These are phyloP conservation scores for Omphaloscelis lunosa DNA, from an alignment of 2,888 invertebrate species.

Conservation along the genomic window DNA sequence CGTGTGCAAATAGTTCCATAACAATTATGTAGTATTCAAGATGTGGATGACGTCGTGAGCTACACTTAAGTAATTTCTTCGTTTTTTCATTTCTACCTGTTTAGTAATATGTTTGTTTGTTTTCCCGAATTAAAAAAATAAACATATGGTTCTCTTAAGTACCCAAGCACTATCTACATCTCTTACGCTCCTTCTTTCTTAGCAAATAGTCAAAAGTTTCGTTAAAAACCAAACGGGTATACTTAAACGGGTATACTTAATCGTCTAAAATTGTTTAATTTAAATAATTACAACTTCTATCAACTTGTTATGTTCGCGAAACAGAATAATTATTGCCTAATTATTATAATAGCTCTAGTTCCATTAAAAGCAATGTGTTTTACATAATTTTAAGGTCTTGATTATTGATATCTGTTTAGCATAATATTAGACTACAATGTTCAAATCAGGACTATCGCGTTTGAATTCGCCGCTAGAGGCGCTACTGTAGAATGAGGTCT, in stretches of 20 bases:
- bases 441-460: too few species aligned
- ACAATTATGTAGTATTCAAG: too few species aligned
- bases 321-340: conserved; percentile 44
- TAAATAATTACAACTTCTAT: conserved; percentile 43
- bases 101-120: too few species aligned
- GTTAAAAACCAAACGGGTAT: background rate
- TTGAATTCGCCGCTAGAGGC: too few species aligned
- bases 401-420: too few species aligned
- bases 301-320: conserved; percentile 31
- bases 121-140: too few species aligned
- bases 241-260: conserved; percentile 28
- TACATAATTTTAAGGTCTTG: conserved; percentile 8
- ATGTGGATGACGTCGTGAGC: too few species aligned
- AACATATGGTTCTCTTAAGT: background rate
- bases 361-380: conserved; percentile 16
- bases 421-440: too few species aligned
- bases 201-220: background rate
- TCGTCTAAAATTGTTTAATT: conserved; percentile 30
- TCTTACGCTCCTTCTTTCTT: background rate
- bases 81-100: too few species aligned
- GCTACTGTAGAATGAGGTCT: too few species aligned
- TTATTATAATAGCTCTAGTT: conserved; percentile 46
- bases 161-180: background rate
- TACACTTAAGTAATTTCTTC: too few species aligned
- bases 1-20: too few species aligned